Evolutionary conservation across 2,797 vertebrate species (phyloP), one percentile per base, ranked within the genome.

Genomic region (Sylvia borin): DNA sequence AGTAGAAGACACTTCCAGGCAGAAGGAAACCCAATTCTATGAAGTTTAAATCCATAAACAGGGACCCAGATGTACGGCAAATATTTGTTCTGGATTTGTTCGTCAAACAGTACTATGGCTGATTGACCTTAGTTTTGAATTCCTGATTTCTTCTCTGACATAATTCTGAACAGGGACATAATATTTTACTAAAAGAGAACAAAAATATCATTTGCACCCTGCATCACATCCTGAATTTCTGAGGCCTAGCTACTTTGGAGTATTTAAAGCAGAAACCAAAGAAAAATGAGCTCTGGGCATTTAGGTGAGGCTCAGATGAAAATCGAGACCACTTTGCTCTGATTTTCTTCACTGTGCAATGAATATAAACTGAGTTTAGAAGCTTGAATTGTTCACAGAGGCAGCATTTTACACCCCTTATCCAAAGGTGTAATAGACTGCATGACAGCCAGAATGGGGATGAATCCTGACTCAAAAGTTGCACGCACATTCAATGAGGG

Each of bases 391-490:
- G 6, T 47, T 88, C 62, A 42, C 24, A 81, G 32, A 50, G 11
- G 73, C 18, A 78, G 8, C 17, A 34, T 68, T 90, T 88, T 66
- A 40, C n/a, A 50, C 5, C 57, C 53, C 25, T 66, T 53, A 42
- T 42, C 54, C 31, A 3, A 93, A 86, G 48, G 53, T 79, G 66
- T n/a, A 90, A 83, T 88, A 53, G 34, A 21, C 43, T 83, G 15
- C 19, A 31, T 10, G 62, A 55, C 54, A 90, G 25, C 54, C 45
- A 60, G 40, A 75, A 16, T 0, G 8, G 32, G 45, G 70, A 65
- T 55, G 66, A 81, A 90, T 73, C 47, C 43, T 88, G 51, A 60
- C 54, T 81, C 55, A 57, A 86, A 94, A 90, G 79, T 85, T 92
- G 31, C 70, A 61, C 0, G 0, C 38, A 29, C 42, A 38, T 51